Base-by-base conservation (phyloP, 1,140 invertebrate species). In the Drosophila sp. region DNA sequence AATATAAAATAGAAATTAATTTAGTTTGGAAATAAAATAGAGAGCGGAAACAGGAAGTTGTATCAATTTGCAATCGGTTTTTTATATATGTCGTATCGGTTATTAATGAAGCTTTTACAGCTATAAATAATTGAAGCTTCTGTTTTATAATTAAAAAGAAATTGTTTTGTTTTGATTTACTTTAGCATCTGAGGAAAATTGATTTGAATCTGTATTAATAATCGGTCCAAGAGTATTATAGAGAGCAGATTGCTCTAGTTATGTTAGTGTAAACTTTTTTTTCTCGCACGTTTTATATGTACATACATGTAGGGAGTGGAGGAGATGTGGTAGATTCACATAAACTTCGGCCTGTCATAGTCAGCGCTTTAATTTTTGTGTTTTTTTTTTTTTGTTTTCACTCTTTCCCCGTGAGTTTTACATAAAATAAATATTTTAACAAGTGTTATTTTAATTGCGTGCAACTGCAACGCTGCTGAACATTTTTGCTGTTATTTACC, bases 371-470 rank as follows among this genome's bases (percentile, higher is more conserved):
- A 23, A 66, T 70, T 84, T 80, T 60, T 44, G 54, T 3, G 64
- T 25, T 50, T 44, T 54, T 63, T 38, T 50, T 62, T 75, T 78
- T 75, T 64, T 33, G 50, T 17, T 7, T 17, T n/a, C 29, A 33
- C 23, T 50, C 23, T 50, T 10, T 50, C 3, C 17, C 54, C 32
- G 44, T 47, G 40, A n/a, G 70, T 2, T 66, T 58, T 66, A 78
- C 65, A 86, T 70, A 76, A 82, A 87, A 83, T 87, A 86, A 86
- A 86, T 86, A 86, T 86, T 86, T 86, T 83, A 76, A 79, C 84
- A 89, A 83, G 79, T 86, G 83, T 87, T 87, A 86, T 86, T 86
- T 86, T 86, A 86, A 86, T 86, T 86, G 83, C 84, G 67, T 86
- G 83, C 83, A 78, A 77, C 72, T 75, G 78, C 74, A 62, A 65